Evolutionary conservation across 1,140 invertebrate genomes (phyloP).

Genomic region (Philotrypesis tridentata): DNA sequence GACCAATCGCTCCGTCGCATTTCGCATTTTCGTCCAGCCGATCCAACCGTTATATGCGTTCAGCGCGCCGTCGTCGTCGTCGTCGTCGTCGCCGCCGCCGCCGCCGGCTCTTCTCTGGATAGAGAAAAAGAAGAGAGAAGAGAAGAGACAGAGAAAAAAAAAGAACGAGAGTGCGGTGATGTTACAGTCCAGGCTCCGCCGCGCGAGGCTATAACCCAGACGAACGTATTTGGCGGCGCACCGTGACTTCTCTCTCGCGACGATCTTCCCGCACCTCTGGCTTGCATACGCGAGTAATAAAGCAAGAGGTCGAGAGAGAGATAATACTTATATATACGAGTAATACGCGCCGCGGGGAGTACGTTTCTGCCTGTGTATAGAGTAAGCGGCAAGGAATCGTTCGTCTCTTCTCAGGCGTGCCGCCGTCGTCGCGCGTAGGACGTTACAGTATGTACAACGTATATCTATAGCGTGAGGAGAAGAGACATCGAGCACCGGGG

Average conservation of each 20-base stretch:
- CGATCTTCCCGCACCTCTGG: too few relatives aligned
- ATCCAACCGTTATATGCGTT: slow-evolving; percentile 44
- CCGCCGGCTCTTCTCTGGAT: slow-evolving; percentile 12
- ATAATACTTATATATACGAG: too few relatives aligned
- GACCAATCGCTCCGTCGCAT: slow-evolving; percentile 33
- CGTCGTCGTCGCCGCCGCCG: slow-evolving; percentile 1
- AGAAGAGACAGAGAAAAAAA: too few relatives aligned
- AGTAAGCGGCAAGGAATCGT: background rate
- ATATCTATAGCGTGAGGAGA: background rate
- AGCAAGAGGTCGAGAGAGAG: background rate
- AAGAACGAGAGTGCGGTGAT: slow-evolving; percentile 5
- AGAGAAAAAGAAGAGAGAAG: too few relatives aligned
- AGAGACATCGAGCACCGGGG: background rate
- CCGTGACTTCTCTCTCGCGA: background rate
- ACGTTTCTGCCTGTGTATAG: too few relatives aligned
- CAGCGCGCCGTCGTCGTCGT: slow-evolving; percentile 15
- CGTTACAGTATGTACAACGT: background rate
- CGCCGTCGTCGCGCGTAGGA: background rate
- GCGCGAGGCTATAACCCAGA: background rate
- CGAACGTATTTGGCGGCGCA: background rate
- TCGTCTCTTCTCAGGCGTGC: background rate
- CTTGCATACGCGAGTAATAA: too few relatives aligned
- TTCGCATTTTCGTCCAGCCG: slow-evolving; percentile 45
- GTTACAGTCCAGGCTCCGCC: slow-evolving; percentile 20
- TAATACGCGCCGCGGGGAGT: too few relatives aligned